A percentile compares a stretch with the other conserved stretches of the same genome.
Evolutionary conservation across 2,888 invertebrate species (phyloP).

Genomic region (Hypomecis atomaria): DNA sequence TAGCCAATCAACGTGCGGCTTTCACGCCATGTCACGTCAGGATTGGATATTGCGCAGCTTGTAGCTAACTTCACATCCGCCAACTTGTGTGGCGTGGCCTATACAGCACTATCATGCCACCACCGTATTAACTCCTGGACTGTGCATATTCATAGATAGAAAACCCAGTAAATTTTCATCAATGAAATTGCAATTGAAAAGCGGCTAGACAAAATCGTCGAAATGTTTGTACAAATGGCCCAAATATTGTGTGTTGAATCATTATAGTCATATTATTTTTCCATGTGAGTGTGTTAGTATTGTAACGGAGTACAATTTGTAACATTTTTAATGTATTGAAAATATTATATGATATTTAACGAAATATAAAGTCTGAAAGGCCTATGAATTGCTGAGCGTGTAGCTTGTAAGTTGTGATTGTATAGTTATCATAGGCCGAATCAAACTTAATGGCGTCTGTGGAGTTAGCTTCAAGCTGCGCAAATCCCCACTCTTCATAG

Average conservation of each 20-base stretch:
- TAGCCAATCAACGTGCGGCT: too few species aligned
- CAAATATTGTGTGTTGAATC: conserved; percentile 41
- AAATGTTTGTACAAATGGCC: conserved; percentile 36
- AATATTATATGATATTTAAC: conserved; percentile 1
- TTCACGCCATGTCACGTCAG: too few species aligned
- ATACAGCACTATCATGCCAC: too few species aligned
- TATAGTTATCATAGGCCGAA: neutral
- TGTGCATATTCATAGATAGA: neutral
- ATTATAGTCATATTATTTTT: conserved; percentile 58
- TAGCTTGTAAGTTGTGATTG: conserved; percentile 1
- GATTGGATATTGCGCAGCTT: too few species aligned
- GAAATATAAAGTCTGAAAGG: neutral
- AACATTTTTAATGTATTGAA: conserved; percentile 8
- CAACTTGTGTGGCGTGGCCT: too few species aligned
- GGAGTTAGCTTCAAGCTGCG: too few species aligned
- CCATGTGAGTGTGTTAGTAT: conserved; percentile 32
- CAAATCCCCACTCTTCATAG: too few species aligned
- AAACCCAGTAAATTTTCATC: neutral
- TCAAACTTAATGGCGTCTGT: too few species aligned
- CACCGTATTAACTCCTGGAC: too few species aligned
- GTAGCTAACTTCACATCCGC: too few species aligned
- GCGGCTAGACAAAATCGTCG: conserved; percentile 42
- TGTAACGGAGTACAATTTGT: conserved; percentile 32
- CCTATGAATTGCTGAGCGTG: neutral
- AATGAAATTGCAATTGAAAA: neutral